Evolutionary conservation across 2,888 invertebrate genomes (phyloP).

Genomic region (Saturnia japonica): DNA sequence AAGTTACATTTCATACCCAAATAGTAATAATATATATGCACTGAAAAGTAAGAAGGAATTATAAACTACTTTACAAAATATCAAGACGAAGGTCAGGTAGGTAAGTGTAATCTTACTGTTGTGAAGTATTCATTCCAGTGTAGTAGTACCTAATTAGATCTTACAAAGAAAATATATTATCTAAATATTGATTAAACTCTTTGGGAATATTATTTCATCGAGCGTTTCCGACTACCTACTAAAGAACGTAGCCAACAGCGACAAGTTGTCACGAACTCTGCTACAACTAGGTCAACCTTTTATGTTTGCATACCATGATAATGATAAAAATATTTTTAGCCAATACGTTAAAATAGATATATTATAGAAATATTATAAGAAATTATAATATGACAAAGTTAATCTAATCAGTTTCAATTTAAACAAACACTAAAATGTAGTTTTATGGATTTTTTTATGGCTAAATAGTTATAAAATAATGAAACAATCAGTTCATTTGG

Average conservation of each 20-base stretch:
- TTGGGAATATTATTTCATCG: not conserved
- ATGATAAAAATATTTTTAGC: not conserved
- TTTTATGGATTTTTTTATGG: not conserved
- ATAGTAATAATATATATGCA: not conserved
- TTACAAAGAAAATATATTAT: not conserved
- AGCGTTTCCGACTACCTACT: conserved; percentile 14
- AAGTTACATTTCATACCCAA: conserved; percentile 14
- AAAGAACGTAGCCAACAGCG: conserved; percentile 38
- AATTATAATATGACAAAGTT: not conserved
- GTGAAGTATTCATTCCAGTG: not conserved
- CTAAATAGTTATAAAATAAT: not conserved
- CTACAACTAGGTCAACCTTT: conserved; percentile 66
- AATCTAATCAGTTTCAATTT: not conserved
- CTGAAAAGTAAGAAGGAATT: not conserved
- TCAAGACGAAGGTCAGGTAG: not conserved
- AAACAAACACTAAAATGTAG: not conserved
- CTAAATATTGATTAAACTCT: not conserved
- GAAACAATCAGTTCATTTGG: not conserved
- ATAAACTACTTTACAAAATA: not conserved
- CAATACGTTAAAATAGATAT: not conserved
- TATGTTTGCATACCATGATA: conserved; percentile 45
- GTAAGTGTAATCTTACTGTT: not conserved
- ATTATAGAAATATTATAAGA: not conserved
- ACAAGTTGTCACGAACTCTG: conserved; percentile 67
- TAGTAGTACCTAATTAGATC: not conserved